Conservation (phyloP, 2,797 vertebrate genomes). For the Spinus pinus region DNA sequence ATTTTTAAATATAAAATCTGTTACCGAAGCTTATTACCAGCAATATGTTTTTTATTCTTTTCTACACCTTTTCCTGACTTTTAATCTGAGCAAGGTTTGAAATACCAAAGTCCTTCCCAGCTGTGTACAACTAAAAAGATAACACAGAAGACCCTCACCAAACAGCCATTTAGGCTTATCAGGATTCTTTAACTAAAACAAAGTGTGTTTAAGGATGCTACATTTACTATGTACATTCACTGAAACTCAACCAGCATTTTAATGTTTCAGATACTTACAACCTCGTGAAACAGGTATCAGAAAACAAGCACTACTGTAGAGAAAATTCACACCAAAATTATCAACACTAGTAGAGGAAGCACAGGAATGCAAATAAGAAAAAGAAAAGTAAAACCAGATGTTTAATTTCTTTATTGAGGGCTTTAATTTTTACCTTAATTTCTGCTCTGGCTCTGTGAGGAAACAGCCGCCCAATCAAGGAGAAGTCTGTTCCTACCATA, state of each 20-base stretch:
- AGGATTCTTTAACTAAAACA: background rate
- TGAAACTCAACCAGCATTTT: background rate
- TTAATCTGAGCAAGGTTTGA: background rate
- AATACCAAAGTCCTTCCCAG: background rate
- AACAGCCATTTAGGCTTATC: background rate
- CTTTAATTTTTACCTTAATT: slow-evolving; percentile 87
- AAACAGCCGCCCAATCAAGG: slow-evolving; percentile 95
- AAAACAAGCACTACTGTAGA: background rate
- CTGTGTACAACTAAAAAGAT: background rate
- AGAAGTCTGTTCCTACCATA: slow-evolving; percentile 98
- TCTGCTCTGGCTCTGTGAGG: slow-evolving; percentile 91
- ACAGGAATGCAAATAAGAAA: background rate
- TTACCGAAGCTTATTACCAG: background rate
- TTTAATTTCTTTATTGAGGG: background rate
- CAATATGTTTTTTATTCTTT: background rate
- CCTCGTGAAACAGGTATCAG: background rate
- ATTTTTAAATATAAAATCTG: background rate
- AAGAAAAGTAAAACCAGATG: background rate
- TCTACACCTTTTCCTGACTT: background rate
- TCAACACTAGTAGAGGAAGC: background rate
- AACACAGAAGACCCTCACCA: background rate
- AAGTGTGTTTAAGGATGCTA: background rate
- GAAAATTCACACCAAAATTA: background rate
- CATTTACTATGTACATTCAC: background rate
- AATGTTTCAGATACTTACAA: background rate